Conservation (phyloP, 2,888 invertebrate species). For the Galeruca laticollis region DNA sequence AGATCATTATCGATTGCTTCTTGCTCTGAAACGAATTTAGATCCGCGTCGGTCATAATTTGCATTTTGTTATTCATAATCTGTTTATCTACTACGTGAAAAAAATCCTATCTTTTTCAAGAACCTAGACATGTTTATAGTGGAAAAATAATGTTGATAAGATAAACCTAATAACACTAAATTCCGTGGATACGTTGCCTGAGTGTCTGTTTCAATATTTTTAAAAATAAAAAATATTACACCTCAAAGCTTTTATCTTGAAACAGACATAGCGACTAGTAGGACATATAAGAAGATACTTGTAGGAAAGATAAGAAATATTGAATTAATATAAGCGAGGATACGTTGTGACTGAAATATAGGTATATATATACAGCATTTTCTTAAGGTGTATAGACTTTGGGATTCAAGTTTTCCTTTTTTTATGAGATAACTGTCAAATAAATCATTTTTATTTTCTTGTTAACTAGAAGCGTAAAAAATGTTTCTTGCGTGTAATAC, state of each 20-base stretch:
- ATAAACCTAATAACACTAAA: background rate
- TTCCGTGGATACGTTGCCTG: conserved; percentile 2
- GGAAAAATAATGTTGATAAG: background rate
- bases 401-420: too few species aligned
- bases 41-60: background rate
- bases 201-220: conserved; percentile 2
- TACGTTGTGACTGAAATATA: background rate
- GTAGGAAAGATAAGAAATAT: background rate
- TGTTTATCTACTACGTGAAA: background rate
- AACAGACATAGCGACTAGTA: background rate
- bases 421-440: background rate
- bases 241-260: background rate
- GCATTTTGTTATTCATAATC: background rate
- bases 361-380: background rate
- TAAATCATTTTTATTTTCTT: conserved; percentile 2
- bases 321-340: background rate
- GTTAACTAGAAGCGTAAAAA: background rate
- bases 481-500: too few species aligned
- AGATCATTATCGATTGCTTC: too few species aligned
- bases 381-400: background rate
- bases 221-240: background rate
- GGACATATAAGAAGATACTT: background rate
- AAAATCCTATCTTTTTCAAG: background rate
- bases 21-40: too few species aligned
- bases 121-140: background rate